Evolutionary conservation across 1,140 invertebrate genomes (phyloP).

Genomic region (Neodiprion fabricii): DNA sequence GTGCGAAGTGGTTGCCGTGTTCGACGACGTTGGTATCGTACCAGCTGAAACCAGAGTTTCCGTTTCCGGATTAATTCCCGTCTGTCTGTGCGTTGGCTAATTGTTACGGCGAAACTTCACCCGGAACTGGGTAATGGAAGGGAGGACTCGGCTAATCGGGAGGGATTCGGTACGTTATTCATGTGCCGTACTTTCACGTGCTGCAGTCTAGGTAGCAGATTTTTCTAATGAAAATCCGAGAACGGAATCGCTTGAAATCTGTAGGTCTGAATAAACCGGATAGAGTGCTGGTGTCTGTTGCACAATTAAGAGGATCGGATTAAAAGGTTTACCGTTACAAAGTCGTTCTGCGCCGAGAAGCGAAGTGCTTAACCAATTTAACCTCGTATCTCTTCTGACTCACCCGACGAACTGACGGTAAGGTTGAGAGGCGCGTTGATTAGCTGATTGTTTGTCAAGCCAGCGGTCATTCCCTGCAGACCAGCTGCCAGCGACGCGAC

Average conservation of each 20-base stretch:
- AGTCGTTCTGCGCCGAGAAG: neutral
- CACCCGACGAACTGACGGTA: constrained; percentile 75
- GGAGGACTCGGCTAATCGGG: too few species aligned
- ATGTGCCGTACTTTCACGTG: too few species aligned
- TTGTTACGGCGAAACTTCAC: too few species aligned
- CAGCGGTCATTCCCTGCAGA: constrained; percentile 73
- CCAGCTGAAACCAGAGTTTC: constrained; percentile 27
- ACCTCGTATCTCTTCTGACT: constrained; percentile 25
- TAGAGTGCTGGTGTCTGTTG: too few species aligned
- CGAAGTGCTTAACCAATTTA: neutral
- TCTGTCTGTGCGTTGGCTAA: constrained; percentile 19
- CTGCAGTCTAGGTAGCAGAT: too few species aligned
- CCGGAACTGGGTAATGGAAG: too few species aligned
- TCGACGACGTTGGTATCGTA: constrained; percentile 58
- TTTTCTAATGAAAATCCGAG: too few species aligned
- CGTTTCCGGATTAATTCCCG: constrained; percentile 15
- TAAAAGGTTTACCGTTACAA: too few species aligned
- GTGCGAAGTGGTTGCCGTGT: constrained; percentile 55
- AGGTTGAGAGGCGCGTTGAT: constrained; percentile 82
- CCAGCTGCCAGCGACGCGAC: constrained; percentile 73
- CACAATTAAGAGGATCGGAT: too few species aligned
- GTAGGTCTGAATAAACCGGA: too few species aligned
- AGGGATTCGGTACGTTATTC: too few species aligned
- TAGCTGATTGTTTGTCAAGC: constrained; percentile 68
- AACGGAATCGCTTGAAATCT: too few species aligned